phyloP scores from a whole-genome alignment of 2,797 vertebrate genomes.

The Amblyopsis hoosieri region DNA sequence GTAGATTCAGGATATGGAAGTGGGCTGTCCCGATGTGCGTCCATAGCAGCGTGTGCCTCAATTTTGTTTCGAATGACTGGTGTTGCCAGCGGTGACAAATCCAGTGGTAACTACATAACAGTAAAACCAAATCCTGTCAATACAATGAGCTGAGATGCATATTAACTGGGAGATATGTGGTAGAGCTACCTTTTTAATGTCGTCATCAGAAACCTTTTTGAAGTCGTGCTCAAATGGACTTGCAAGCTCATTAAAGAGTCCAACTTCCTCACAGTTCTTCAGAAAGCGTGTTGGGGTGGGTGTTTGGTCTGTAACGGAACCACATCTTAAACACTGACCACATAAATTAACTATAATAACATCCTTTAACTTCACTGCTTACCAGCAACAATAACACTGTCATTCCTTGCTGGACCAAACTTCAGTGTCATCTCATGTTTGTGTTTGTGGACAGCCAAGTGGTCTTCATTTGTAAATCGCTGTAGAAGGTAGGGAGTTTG shows the following conservation, averaged over 20 bases:
- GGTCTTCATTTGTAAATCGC: conserved; percentile 99
- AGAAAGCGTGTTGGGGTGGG: conserved; percentile 98
- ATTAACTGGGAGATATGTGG: not conserved
- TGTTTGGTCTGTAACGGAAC: conserved; percentile 92
- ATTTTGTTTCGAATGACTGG: conserved; percentile 96
- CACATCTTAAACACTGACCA: not conserved
- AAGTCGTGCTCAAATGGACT: conserved; percentile 99
- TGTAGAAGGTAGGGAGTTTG: conserved; percentile 47
- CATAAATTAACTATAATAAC: not conserved
- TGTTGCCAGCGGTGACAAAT: conserved; percentile 96
- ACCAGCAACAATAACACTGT: conserved; percentile 98
- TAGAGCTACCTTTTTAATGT: conserved; percentile 91
- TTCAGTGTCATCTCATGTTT: conserved; percentile 99
- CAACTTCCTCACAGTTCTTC: conserved; percentile 99
- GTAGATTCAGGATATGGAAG: conserved; percentile 98
- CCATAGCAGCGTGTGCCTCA: conserved; percentile 85
- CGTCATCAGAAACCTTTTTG: conserved; percentile 96
- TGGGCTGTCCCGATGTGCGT: conserved; percentile 92
- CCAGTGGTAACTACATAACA: conserved; percentile 87
- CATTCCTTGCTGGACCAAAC: conserved; percentile 98
- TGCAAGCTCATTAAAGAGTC: conserved; percentile 96
- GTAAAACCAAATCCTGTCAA: conserved; percentile 5
- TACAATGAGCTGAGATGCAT: not conserved
- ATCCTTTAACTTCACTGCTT: conserved; percentile 51
- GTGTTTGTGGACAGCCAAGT: conserved; percentile 99